Base-by-base conservation (phyloP, 2,113 vertebrate species). In the Polypterus senegalus region DNA sequence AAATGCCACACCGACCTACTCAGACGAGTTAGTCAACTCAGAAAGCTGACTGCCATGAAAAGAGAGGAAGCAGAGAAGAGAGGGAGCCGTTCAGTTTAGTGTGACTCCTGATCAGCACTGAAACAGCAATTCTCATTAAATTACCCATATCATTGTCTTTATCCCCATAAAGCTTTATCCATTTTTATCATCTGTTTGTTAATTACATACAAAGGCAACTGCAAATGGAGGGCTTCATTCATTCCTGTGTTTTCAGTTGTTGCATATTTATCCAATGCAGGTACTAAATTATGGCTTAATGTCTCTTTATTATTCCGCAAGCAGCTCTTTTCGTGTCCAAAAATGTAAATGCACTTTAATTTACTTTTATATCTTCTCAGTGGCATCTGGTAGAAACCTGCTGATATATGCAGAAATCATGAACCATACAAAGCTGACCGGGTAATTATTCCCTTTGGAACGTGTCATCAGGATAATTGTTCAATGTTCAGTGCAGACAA, bases 261-360 rank as follows among this genome's bases (percentile, higher is more conserved):
- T 51, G 6, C 49, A 51, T 51, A 9, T 51, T 51, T 51, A 6
- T 51, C 49, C 6, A 7, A 7, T 6, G 6, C 2, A 9, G 49
- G 49, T 51, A 7, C 49, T 51, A 51, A 7, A 51, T 51, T 51
- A 51, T 7, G 49, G 49, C 9, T 51, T 51, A 51, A 51, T 51
- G 49, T 51, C 6, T 51, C 6, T 51, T 51, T 51, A 51, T 6
- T 51, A 51, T 51, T 51, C 49, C 49, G 9, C 49, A 27, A 51
- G 60, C 27, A 11, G 5, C 46, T 47, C 58, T 5, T 10, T 45
- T 49, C 11, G 11, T 61, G 48, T 61, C 47, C 60, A 61, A 44
- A 61, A 44, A 61, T 51, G 60, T 3, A 61, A 52, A 61, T 61
- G 49, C 48, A 7, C 60, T 43, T 8, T 51, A 49, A 61, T 61